phyloP scores from a whole-genome alignment of 2,113 vertebrate genomes.

The Calyptomena viridis region DNA sequence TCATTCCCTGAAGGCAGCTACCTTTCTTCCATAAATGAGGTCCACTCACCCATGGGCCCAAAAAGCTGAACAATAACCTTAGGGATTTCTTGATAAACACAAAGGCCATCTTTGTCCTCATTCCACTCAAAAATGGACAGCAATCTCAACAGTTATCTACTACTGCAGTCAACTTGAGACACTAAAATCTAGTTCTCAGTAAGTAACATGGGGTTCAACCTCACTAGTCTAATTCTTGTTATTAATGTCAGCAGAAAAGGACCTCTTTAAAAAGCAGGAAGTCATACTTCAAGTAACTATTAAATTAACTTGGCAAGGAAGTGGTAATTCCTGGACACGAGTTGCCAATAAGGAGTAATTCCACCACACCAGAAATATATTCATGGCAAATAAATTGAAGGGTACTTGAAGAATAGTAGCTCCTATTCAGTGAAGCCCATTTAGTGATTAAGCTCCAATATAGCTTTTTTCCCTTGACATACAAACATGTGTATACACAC shows the following conservation, averaged over 20 bases:
- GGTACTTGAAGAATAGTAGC: not conserved
- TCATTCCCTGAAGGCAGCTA: not conserved
- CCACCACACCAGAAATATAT: not conserved
- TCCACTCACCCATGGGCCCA: not conserved
- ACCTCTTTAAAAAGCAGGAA: not conserved
- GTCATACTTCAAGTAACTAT: not conserved
- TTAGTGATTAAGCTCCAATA: not conserved
- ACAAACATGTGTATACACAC: accelerated
- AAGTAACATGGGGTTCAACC: not conserved
- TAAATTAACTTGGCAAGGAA: not conserved
- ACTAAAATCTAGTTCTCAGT: not conserved
- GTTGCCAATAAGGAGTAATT: not conserved
- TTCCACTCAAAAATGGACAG: not conserved
- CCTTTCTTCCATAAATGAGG: not conserved
- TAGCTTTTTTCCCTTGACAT: not conserved
- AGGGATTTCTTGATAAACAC: not conserved
- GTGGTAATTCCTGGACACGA: not conserved
- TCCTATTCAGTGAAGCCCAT: not conserved
- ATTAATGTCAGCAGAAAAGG: not conserved
- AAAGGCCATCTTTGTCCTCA: not conserved
- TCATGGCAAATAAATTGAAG: not conserved
- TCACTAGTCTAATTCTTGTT: not conserved
- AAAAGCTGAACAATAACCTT: not conserved
- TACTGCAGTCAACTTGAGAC: not conserved
- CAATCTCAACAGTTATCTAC: not conserved